phyloP scores from a whole-genome alignment of 2,797 vertebrate genomes.

The Danio aesculapii region DNA sequence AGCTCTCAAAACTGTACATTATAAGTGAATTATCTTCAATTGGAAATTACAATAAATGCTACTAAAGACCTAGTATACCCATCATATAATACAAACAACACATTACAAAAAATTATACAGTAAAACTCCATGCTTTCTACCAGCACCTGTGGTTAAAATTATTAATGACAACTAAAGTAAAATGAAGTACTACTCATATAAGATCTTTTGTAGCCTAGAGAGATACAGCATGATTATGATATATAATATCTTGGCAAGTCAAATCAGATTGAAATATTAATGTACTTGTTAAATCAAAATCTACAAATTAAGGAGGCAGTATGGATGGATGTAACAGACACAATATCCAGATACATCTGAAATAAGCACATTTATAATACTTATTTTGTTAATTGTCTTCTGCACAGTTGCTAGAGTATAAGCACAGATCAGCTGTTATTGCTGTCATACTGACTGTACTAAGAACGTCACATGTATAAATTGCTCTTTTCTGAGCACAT shows the following conservation, averaged over 20 bases:
- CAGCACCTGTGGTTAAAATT: neutral
- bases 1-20: neutral
- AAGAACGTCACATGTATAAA: neutral
- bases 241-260: neutral
- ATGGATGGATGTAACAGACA: neutral
- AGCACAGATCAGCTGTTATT: neutral
- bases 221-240: neutral
- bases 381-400: neutral
- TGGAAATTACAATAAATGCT: neutral
- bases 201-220: neutral
- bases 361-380: no score
- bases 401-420: neutral
- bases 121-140: neutral
- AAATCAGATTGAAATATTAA: constrained; percentile 1
- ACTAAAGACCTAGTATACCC: neutral
- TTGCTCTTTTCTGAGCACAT: neutral
- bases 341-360: no score
- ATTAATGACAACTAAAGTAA: no score
- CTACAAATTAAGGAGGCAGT: neutral
- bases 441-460: neutral
- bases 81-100: neutral
- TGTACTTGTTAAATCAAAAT: neutral
- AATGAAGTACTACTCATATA: no score
- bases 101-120: neutral
- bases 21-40: neutral